These are phyloP conservation scores for Trypoxylon attenuatum DNA, from an alignment of 2,888 invertebrate genomes.

Conservation along the genomic window DNA sequence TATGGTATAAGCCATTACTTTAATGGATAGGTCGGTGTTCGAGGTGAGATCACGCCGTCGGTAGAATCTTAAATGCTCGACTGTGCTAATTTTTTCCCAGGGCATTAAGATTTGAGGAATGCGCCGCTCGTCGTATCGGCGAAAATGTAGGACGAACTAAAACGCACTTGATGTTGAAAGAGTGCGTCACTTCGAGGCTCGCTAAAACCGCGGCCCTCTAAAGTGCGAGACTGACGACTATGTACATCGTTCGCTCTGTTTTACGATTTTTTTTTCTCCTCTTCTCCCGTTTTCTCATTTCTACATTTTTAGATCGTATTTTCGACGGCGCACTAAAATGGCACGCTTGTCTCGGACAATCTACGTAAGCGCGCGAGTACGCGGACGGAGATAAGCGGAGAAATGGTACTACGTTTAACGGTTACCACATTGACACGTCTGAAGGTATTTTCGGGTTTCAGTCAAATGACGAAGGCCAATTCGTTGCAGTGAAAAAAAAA, in stretches of 20 bases:
- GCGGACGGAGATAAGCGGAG: no score
- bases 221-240: slow-evolving; percentile 41
- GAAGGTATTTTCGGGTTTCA: no score
- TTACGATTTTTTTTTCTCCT: slow-evolving; percentile 6
- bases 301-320: neutral
- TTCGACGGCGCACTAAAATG: neutral
- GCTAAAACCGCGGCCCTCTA: slow-evolving; percentile 54
- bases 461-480: no score
- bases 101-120: slow-evolving; percentile 13
- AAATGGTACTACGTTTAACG: no score
- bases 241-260: slow-evolving; percentile 26
- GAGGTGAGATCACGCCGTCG: no score
- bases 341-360: neutral
- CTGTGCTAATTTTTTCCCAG: slow-evolving; percentile 14
- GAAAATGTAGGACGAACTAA: slow-evolving; percentile 52
- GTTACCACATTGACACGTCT: no score
- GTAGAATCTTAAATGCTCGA: neutral
- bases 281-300: slow-evolving; percentile 11
- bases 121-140: slow-evolving; percentile 27
- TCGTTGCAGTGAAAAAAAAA: no score
- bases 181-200: slow-evolving; percentile 56
- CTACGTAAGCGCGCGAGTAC: no score
- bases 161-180: slow-evolving; percentile 50
- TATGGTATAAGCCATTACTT: no score
- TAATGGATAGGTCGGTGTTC: no score